Conservation (phyloP, 2,797 vertebrate species). For the Peromyscus aztecus region DNA sequence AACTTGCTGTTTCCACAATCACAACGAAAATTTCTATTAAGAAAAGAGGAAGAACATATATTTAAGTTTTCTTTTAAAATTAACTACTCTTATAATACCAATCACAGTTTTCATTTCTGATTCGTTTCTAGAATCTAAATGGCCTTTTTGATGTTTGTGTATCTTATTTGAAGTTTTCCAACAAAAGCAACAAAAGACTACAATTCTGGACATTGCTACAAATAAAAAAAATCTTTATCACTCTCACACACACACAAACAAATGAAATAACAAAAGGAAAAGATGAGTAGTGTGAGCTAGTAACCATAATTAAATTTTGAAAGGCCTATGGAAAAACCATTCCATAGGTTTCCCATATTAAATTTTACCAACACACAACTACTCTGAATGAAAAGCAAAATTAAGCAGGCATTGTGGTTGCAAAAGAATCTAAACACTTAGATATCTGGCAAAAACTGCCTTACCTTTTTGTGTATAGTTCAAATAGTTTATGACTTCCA, state of each 20-base stretch:
- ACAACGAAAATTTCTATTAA: conserved; percentile 90
- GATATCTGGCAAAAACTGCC: background rate
- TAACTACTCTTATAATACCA: background rate
- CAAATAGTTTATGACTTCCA: conserved; percentile 95
- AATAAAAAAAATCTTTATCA: conserved; percentile 9
- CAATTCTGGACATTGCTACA: conserved; percentile 41
- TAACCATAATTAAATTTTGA: conserved; percentile 53
- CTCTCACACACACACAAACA: background rate
- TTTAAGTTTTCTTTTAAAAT: conserved; percentile 5
- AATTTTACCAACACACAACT: conserved; percentile 2
- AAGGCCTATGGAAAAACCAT: conserved; percentile 15
- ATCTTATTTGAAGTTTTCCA: conserved; percentile 50
- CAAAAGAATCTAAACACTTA: conserved; percentile 43
- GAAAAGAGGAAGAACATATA: conserved; percentile 4
- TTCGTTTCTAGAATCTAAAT: background rate
- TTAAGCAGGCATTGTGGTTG: background rate
- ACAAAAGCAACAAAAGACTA: conserved; percentile 21
- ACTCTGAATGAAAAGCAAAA: conserved; percentile 56
- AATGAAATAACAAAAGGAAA: conserved; percentile 27
- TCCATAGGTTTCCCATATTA: background rate
- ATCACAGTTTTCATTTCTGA: conserved; percentile 5
- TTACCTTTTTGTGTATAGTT: conserved; percentile 98
- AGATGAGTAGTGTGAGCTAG: background rate
- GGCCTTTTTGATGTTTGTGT: background rate
- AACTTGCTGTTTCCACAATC: conserved; percentile 98